These are phyloP conservation scores for Frankliniella intonsa DNA, from an alignment of 2,888 invertebrate genomes.

Conservation along the genomic window DNA sequence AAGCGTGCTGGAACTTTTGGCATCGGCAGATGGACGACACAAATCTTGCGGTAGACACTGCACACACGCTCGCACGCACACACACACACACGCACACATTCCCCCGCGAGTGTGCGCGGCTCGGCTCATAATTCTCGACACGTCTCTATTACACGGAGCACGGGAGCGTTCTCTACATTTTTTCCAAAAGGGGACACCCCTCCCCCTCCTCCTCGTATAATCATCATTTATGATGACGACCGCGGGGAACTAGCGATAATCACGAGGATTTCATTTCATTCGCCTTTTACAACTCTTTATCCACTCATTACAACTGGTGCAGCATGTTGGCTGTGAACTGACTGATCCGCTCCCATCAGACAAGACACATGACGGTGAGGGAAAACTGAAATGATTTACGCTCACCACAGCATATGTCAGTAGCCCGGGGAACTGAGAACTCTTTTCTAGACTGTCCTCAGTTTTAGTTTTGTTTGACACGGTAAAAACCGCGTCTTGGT, in stretches of 20 bases:
- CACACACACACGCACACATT: not conserved
- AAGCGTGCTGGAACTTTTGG: not conserved
- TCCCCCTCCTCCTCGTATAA: conserved; percentile 2
- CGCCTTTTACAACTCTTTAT: not conserved
- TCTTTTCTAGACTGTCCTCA: no score
- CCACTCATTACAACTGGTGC: not conserved
- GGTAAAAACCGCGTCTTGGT: no score
- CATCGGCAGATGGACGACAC: conserved; percentile 1
- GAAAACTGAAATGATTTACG: not conserved
- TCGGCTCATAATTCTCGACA: not conserved
- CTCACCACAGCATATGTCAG: not conserved
- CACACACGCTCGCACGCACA: not conserved
- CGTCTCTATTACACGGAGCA: conserved; percentile 5
- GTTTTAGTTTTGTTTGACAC: no score
- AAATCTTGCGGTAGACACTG: conserved; percentile 2
- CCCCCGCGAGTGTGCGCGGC: not conserved
- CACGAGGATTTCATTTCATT: not conserved
- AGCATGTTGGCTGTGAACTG: not conserved
- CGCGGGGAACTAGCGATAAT: not conserved
- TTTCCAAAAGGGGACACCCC: not conserved
- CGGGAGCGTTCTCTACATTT: not conserved
- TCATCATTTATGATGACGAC: not conserved
- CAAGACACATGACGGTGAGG: not conserved
- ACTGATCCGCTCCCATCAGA: no score
- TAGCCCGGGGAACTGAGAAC: no score